Conservation (phyloP, 2,888 invertebrate genomes). For the Doris montereyensis region DNA sequence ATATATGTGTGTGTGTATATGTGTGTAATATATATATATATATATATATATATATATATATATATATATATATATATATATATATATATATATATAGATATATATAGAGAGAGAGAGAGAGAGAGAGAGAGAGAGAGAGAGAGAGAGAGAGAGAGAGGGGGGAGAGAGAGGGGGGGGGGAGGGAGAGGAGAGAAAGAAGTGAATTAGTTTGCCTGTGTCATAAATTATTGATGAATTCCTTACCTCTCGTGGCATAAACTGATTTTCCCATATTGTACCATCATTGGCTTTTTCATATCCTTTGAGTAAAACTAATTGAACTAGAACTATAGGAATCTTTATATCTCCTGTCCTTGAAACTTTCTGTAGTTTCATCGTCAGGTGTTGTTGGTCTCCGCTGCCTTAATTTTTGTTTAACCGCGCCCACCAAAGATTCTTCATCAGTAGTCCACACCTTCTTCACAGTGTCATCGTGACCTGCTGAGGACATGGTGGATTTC, state of each 20-base stretch:
- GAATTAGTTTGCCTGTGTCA: too few species aligned
- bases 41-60: background rate
- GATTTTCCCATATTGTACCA: too few species aligned
- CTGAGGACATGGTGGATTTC: constrained; percentile 4
- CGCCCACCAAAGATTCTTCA: constrained; percentile 52
- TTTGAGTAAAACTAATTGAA: too few species aligned
- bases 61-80: background rate
- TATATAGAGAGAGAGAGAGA: too few species aligned
- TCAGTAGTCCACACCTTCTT: constrained; percentile 58
- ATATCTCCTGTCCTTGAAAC: too few species aligned
- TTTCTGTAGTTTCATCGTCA: too few species aligned
- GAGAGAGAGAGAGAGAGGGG: constrained; percentile 18
- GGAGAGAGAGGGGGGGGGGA: background rate
- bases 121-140: constrained; percentile 21
- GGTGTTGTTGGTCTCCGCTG: background rate
- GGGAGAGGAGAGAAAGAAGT: constrained; percentile 5
- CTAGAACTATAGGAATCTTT: too few species aligned
- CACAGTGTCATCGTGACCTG: constrained; percentile 52
- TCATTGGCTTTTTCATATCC: too few species aligned
- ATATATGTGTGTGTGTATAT: background rate
- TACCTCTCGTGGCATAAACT: too few species aligned
- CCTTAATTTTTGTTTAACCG: constrained; percentile 21
- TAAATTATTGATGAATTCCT: too few species aligned
- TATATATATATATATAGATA: background rate
- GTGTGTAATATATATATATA: too few species aligned